phyloP scores from a whole-genome alignment of 2,113 vertebrate genomes.

The Thunnus maccoyii region DNA sequence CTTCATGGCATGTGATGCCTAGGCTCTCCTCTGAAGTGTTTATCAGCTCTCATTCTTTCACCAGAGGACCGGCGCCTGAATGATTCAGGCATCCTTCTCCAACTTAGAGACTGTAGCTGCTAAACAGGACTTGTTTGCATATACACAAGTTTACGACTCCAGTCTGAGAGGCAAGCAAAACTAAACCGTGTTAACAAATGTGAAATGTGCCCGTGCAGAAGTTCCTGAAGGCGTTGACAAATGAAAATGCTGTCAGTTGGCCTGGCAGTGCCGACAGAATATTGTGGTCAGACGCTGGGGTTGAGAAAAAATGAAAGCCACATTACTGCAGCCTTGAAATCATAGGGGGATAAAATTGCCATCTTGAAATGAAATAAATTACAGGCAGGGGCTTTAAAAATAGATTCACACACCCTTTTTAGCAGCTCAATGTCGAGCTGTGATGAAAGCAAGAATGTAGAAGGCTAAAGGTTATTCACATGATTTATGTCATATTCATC shows the following conservation, averaged over 20 bases:
- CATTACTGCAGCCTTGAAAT: slow-evolving; percentile 75
- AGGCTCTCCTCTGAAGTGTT: slow-evolving; percentile 47
- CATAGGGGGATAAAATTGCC: slow-evolving; percentile 70
- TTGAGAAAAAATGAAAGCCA: slow-evolving; percentile 68
- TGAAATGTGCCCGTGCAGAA: slow-evolving; percentile 7
- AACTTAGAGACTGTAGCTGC: slow-evolving; percentile 8
- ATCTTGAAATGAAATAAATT: slow-evolving; percentile 77
- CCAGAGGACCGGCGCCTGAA: slow-evolving; percentile 10
- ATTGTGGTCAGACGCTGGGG: slow-evolving; percentile 63
- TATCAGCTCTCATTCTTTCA: slow-evolving; percentile 43
- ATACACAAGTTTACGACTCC: slow-evolving; percentile 5
- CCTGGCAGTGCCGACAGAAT: slow-evolving; percentile 46
- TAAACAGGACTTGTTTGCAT: slow-evolving; percentile 29
- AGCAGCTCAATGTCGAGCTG: slow-evolving; percentile 51
- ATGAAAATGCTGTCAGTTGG: slow-evolving; percentile 43
- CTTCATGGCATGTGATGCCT: slow-evolving; percentile 46
- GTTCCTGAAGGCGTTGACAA: slow-evolving; percentile 25
- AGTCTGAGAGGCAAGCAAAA: not conserved
- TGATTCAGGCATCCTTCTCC: slow-evolving; percentile 16
- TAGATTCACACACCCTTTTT: slow-evolving; percentile 69
- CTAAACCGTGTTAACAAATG: slow-evolving; percentile 25
- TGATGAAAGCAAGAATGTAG: slow-evolving; percentile 58
- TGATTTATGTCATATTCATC: slow-evolving; percentile 52
- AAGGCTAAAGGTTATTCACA: slow-evolving; percentile 36
- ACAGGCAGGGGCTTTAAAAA: slow-evolving; percentile 77